Evolutionary conservation across 2,797 vertebrate species (phyloP).

Genomic region (Delichon dasypus): DNA sequence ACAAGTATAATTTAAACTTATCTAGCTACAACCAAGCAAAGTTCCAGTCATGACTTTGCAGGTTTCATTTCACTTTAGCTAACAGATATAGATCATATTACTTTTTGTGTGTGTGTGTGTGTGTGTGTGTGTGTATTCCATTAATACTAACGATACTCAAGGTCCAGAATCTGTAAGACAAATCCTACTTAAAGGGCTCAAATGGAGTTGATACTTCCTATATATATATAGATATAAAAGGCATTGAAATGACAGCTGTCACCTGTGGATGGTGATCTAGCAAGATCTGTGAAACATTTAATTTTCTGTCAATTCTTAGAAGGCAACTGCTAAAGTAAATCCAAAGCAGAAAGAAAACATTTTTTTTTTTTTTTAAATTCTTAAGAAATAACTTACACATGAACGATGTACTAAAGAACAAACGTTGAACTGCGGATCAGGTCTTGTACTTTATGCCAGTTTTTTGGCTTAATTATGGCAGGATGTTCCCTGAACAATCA

Average conservation of each 20-base stretch:
- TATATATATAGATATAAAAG: background rate
- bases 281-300: background rate
- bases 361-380: background rate
- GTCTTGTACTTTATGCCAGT: background rate
- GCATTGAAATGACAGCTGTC: background rate
- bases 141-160: background rate
- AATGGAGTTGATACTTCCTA: background rate
- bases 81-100: background rate
- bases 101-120: background rate
- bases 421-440: background rate
- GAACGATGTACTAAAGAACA: background rate
- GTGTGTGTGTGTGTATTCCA: background rate
- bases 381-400: background rate
- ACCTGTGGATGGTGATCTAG: fast-evolving
- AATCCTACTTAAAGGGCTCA: background rate
- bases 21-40: background rate
- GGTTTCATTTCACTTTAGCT: background rate
- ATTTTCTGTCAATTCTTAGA: background rate
- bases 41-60: background rate
- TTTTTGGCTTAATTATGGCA: background rate
- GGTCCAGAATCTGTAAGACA: background rate
- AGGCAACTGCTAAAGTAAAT: background rate
- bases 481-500: background rate
- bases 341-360: background rate
- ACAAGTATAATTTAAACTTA: background rate